Percentiles rank a stretch among this genome's conserved stretches.
These are phyloP conservation scores for Micoletzkya japonica DNA, from an alignment of 2,888 invertebrate genomes.

Conservation along the genomic window DNA sequence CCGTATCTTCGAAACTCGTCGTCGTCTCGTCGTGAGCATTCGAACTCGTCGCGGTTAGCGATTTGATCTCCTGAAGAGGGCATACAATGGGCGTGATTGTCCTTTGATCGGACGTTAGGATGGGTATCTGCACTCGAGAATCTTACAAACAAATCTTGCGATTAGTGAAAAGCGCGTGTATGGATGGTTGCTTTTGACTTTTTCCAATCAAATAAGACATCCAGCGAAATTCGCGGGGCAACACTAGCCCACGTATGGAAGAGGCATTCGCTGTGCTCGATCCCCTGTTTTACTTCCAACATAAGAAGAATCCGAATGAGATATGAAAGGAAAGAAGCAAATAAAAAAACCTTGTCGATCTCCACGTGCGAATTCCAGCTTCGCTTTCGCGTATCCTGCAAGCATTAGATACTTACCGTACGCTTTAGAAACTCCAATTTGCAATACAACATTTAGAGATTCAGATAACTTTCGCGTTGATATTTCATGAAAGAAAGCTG, in stretches of 20 bases:
- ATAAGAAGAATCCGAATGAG: not conserved
- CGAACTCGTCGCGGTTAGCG: slow-evolving; percentile 7
- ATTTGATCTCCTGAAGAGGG: slow-evolving; percentile 14
- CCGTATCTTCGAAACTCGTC: too few relatives aligned
- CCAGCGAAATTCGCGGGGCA: too few relatives aligned
- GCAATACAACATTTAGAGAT: too few relatives aligned
- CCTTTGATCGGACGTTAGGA: too few relatives aligned
- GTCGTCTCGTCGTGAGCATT: too few relatives aligned
- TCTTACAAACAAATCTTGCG: too few relatives aligned
- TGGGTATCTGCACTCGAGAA: too few relatives aligned
- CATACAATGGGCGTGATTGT: not conserved
- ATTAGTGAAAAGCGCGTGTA: too few relatives aligned
- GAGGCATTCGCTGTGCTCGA: not conserved
- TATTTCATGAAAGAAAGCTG: too few relatives aligned
- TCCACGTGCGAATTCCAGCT: slow-evolving; percentile 32
- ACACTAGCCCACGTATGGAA: not conserved
- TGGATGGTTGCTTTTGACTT: too few relatives aligned
- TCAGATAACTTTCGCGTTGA: too few relatives aligned
- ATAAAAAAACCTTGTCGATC: slow-evolving; percentile 15
- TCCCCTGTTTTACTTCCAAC: not conserved
- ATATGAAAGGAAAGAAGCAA: not conserved
- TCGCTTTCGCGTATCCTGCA: slow-evolving; percentile 42
- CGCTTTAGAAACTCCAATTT: not conserved
- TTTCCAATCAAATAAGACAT: too few relatives aligned
- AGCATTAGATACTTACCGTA: not conserved